Percentiles rank a stretch among this genome's conserved stretches.
phyloP scores from a whole-genome alignment of 2,797 vertebrate species.

The Gouania willdenowi region DNA sequence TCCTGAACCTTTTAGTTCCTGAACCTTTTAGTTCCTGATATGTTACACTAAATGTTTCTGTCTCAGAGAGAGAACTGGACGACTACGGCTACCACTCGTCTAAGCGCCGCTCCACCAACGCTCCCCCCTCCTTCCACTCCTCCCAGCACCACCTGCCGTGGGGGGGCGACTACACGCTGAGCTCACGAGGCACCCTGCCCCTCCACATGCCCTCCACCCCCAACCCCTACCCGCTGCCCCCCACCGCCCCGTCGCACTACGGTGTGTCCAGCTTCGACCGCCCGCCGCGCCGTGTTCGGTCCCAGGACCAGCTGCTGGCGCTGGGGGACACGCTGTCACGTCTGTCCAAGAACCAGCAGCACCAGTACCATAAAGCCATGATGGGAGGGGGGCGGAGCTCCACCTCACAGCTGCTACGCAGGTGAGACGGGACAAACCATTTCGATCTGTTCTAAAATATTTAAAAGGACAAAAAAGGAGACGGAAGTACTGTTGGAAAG shows the following conservation, averaged over 20 bases:
- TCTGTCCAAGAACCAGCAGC: slow-evolving; percentile 78
- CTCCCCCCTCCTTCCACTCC: slow-evolving; percentile 69
- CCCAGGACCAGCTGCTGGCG: slow-evolving; percentile 84
- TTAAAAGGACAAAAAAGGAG: too few relatives aligned
- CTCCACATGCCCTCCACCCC: slow-evolving; percentile 76
- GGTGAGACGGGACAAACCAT: slow-evolving; percentile 41
- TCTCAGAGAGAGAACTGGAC: slow-evolving; percentile 86
- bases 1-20: too few relatives aligned
- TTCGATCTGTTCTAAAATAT: too few relatives aligned
- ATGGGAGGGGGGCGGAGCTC: slow-evolving; percentile 70
- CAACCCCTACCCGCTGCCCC: slow-evolving; percentile 76
- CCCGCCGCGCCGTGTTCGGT: slow-evolving; percentile 85
- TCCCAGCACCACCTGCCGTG: slow-evolving; percentile 74
- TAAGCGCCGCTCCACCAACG: slow-evolving; percentile 65
- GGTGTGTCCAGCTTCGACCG: slow-evolving; percentile 69
- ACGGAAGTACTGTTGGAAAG: too few relatives aligned
- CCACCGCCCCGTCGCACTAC: slow-evolving; percentile 56
- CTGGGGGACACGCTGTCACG: slow-evolving; percentile 71
- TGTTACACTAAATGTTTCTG: too few relatives aligned
- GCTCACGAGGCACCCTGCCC: slow-evolving; percentile 79
- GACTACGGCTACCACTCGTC: slow-evolving; percentile 74
- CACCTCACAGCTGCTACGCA: slow-evolving; percentile 68
- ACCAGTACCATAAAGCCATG: slow-evolving; percentile 79
- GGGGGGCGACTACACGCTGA: slow-evolving; percentile 72
- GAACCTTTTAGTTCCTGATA: too few relatives aligned